phyloP scores from a whole-genome alignment of 1,140 invertebrate species.

The Drosophila kikkawai region DNA sequence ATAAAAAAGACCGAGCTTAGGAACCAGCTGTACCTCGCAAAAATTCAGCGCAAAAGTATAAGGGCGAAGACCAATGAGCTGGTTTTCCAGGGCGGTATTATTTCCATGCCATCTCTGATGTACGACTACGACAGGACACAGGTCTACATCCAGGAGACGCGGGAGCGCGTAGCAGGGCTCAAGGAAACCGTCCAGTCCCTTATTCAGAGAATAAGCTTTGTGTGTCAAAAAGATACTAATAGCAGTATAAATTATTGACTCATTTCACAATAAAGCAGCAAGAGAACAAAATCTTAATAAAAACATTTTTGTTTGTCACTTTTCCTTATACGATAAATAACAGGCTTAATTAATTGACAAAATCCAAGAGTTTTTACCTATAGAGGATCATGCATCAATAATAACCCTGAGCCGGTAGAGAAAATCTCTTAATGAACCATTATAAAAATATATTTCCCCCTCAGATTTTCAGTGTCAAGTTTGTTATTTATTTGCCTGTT shows the following conservation, averaged over 20 bases:
- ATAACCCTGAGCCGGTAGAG: constrained; percentile 48
- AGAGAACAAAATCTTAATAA: neutral
- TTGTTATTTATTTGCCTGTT: constrained; percentile 68
- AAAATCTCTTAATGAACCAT: constrained; percentile 69
- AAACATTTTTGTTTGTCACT: neutral
- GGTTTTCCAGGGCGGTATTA: constrained; percentile 13
- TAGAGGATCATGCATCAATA: constrained; percentile 33
- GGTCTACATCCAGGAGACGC: neutral
- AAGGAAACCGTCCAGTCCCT: constrained; percentile 3
- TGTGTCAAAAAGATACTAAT: too few species aligned
- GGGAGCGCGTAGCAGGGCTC: neutral
- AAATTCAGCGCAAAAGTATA: constrained; percentile 1
- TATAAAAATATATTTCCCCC: constrained; percentile 45
- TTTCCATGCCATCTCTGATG: constrained; percentile 25
- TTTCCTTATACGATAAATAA: constrained; percentile 14
- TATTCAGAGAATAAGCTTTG: too few species aligned
- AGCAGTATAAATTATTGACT: neutral
- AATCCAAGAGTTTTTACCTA: constrained; percentile 51
- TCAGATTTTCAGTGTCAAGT: constrained; percentile 71
- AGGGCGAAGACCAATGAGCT: neutral
- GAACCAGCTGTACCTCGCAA: neutral
- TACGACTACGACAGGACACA: constrained; percentile 24
- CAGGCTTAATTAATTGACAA: constrained; percentile 5
- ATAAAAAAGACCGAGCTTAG: neutral
- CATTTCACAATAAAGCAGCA: constrained; percentile 1